Evolutionary conservation across 2,888 invertebrate genomes (phyloP), one percentile per base, ranked within the genome.

Genomic region (Neuroscelio doddi): DNA sequence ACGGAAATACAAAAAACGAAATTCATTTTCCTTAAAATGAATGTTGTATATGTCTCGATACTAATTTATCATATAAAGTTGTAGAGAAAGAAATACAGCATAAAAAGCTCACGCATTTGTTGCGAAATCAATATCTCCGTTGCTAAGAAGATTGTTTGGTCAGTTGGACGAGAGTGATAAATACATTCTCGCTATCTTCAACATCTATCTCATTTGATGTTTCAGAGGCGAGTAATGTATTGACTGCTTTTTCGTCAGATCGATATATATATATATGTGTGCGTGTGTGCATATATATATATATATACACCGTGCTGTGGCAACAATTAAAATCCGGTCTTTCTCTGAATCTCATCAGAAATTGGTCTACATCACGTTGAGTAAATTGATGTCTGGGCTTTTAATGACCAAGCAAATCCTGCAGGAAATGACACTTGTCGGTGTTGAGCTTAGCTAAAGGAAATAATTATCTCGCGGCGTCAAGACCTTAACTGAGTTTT

Each of bases 361-460:
- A 66, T 58, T 62, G 66, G 66, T 38, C 57, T 51, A 59, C 55
- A 42, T 47, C 42, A 47, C 47, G 58, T 53, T 34, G 49, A 45
- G 51, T 44, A 63, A 66, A 66, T 66, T 58, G 62, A 63, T 57
- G 62, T 66, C 66, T 66, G 58, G 58, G 58, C 55, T 66, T 65
- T 66, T 66, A 66, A 66, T 66, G 57, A 58, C 62, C 66, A 53
- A 66, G 66, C 62, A 42, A 58, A 63, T 58, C 53, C 66, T 58
- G 58, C 53, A 66, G 66, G 66, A 66, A 66, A 66, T 66, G 66
- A 66, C 62, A 63, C 66, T 58, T 66, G 66, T 66, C 66, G 66
- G 62, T 62, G 64, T 65, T 46, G 64, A 65, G 59, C 59, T 56
- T 61, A 57, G 66, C 51, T 66, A 38, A 63, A 66, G 66, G 66